These are phyloP conservation scores for Mormoops blainvillei DNA, from an alignment of 2,113 vertebrate genomes.

Conservation along the genomic window DNA sequence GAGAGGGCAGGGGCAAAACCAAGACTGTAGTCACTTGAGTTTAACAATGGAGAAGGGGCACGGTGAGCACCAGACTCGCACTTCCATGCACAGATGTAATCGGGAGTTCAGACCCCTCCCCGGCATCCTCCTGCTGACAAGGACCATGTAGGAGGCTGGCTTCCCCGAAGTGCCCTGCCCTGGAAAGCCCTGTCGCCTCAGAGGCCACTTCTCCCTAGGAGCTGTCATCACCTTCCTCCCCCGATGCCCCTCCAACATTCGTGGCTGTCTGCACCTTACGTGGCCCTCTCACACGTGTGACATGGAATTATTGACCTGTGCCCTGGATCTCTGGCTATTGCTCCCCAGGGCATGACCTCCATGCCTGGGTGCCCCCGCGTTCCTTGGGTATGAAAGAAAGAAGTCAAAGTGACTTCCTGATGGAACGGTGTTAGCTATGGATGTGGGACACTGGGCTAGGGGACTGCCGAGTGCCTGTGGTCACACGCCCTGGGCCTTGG, in stretches of 20 bases:
- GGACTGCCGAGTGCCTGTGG: not conserved
- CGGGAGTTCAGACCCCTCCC: not conserved
- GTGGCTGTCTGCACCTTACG: not conserved
- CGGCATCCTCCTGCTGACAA: not conserved
- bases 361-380: not conserved
- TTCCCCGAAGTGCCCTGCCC: not conserved
- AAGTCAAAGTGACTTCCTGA: not conserved
- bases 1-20: not conserved
- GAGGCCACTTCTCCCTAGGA: not conserved
- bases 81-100: not conserved
- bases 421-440: not conserved
- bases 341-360: not conserved
- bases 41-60: not conserved
- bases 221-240: not conserved
- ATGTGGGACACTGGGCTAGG: not conserved
- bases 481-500: too few species aligned
- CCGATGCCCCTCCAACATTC: not conserved
- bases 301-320: not conserved
- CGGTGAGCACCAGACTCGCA: too few species aligned
- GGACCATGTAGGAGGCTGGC: not conserved
- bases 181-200: not conserved
- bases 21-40: not conserved
- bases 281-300: too few species aligned
- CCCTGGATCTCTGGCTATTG: not conserved
- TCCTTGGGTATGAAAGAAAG: not conserved